Conservation (phyloP, 92 coral and sea anemone genomes). For the Scolanthus callimorphus region DNA sequence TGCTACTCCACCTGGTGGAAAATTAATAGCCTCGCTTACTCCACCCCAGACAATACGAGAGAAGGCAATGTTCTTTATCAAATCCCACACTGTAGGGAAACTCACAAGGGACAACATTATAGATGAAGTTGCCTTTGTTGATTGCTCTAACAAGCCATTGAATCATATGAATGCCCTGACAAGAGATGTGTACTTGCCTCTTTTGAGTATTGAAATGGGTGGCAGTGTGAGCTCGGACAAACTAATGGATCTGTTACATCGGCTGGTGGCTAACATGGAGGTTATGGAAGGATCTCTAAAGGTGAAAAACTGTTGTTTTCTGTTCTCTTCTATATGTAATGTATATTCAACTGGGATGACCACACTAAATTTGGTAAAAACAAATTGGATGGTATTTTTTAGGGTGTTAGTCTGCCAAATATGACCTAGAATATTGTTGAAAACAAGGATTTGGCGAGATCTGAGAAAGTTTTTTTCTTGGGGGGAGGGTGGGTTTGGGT, state of each 20-base stretch:
- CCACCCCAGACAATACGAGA: conserved; percentile 82
- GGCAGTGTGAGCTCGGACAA: conserved; percentile 98
- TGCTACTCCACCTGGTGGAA: conserved; percentile 56
- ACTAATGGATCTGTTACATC: conserved; percentile 94
- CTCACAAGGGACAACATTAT: conserved; percentile 86
- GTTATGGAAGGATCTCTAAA: conserved; percentile 80
- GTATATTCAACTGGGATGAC: no score
- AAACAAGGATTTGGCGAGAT: no score
- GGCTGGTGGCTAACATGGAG: conserved; percentile 88
- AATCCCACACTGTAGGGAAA: conserved; percentile 67
- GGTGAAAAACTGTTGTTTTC: no score
- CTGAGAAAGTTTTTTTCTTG: no score
- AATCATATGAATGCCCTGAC: conserved; percentile 63
- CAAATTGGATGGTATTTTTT: no score
- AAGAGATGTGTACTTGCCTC: conserved; percentile 89
- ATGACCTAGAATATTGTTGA: no score
- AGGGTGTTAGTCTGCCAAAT: no score
- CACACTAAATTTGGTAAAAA: no score
- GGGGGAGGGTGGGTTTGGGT: no score
- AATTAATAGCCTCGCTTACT: conserved; percentile 74
- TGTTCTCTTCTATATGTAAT: no score
- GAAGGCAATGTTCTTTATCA: conserved; percentile 88
- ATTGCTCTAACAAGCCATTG: conserved; percentile 81
- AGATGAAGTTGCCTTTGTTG: conserved; percentile 90
- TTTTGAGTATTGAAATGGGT: conserved; percentile 98